Base-by-base conservation (phyloP, 2,797 vertebrate species). In the Lepus oiostolus region DNA sequence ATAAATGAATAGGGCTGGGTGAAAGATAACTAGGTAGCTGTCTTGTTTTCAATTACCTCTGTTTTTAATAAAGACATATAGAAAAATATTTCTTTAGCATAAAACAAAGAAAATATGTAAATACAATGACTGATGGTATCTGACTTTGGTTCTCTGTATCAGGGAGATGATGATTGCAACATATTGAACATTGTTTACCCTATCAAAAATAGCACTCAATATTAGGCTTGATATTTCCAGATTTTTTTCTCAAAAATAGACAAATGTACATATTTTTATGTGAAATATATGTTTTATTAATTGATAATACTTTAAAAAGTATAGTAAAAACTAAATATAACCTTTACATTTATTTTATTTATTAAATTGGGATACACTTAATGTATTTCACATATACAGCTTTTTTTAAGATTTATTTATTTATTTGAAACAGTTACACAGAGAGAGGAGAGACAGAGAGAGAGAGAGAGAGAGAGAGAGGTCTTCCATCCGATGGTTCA, bases 221-320 rank as follows among this genome's bases (percentile, higher is more conserved):
- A 50, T 50, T 42, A 74, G 19, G 10, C 63, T 93, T 90, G 50
- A 7, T 72, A 52, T 71, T 32, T 65, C 9, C 28, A 96, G n/a
- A 35, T 35, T 35, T 26, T 22, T 85, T 95, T 72, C 52, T 79
- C 9, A 38, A 74, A 26, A 81, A 76, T 62, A 65, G 21, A 21
- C 3, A 77, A 19, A 7, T 84, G 16, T 7, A 68, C n/a, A 35
- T 76, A 71, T 68, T 95, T 90, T 88, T 68, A 91, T 82, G 13
- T 88, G 94, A 96, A 96, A 90, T 70, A 38, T 35, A 5, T 86
- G 47, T 80, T 63, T 82, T 91, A 93, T 92, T 38, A 89, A 79
- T 83, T 75, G 28, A 88, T 71, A 50, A 22, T 62, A 94, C 80
- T 89, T 96, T 35, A 35, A 54, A 84, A 94, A 60, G 38, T 21